These are phyloP conservation scores for Reticulitermes lucifugus DNA, from an alignment of 2,888 invertebrate genomes.

Conservation along the genomic window DNA sequence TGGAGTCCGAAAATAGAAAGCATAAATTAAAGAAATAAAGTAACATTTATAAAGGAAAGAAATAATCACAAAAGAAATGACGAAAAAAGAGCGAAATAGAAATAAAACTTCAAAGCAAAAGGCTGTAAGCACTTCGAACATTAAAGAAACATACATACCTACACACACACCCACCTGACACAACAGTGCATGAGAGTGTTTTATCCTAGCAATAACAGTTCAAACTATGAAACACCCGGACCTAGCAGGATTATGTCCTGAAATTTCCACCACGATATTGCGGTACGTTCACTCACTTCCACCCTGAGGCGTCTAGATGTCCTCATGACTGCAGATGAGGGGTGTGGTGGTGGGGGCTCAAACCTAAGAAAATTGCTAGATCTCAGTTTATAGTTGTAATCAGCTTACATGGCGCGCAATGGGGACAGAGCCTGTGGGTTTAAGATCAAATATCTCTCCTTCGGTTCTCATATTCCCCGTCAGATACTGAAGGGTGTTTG, in stretches of 20 bases:
- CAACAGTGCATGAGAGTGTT: neutral
- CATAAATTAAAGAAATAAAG: too few relatives aligned
- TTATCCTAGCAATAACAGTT: neutral
- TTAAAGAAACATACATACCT: too few relatives aligned
- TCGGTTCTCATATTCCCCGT: neutral
- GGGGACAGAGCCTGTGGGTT: neutral
- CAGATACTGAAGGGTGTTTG: slow-evolving; percentile 6
- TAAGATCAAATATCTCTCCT: slow-evolving; percentile 29
- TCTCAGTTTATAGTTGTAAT: slow-evolving; percentile 31
- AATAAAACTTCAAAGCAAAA: too few relatives aligned
- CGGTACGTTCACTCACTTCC: neutral
- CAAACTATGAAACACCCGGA: neutral
- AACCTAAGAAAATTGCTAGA: slow-evolving; percentile 18
- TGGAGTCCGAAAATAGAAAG: too few relatives aligned
- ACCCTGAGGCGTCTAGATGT: neutral
- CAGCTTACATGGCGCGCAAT: slow-evolving; percentile 19
- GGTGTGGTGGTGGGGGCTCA: neutral
- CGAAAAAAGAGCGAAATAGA: neutral
- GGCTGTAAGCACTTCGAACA: too few relatives aligned
- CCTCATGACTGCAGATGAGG: neutral
- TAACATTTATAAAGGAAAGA: too few relatives aligned
- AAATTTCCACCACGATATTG: neutral
- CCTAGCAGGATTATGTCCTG: neutral
- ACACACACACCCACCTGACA: too few relatives aligned
- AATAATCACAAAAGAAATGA: too few relatives aligned